phyloP scores from a whole-genome alignment of 2,888 invertebrate genomes.

The Drosophila affinis region DNA sequence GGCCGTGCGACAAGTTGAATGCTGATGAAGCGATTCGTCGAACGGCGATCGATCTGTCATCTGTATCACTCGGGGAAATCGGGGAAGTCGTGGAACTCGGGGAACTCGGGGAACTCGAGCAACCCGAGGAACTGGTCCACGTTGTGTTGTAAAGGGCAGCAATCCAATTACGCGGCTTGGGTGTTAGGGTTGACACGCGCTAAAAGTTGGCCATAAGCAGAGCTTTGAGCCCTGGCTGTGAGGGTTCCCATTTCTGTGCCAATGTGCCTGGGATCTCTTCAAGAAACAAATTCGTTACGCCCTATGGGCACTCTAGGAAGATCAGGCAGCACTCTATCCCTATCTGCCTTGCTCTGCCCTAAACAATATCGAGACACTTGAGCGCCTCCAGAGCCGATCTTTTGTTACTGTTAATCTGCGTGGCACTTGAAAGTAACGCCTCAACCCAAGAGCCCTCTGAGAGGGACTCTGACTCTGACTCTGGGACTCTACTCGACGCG shows the following conservation, averaged over 20 bases:
- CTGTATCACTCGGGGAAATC: not conserved
- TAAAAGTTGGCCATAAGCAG: conserved; percentile 42
- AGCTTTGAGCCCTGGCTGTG: not conserved
- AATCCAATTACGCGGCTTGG: conserved; percentile 67
- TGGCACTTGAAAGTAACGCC: conserved; percentile 53
- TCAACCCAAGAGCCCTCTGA: conserved; percentile 9
- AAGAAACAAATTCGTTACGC: conserved; percentile 39
- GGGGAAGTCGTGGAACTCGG: not conserved
- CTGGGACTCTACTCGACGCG: not conserved
- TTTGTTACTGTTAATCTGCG: conserved; percentile 71
- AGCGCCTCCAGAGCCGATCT: conserved; percentile 54
- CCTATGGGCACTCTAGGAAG: conserved; percentile 24
- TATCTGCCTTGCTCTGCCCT: not conserved
- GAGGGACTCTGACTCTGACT: conserved; percentile 15
- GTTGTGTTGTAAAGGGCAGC: conserved; percentile 26
- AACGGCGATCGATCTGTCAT: conserved; percentile 40
- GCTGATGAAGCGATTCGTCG: conserved; percentile 38
- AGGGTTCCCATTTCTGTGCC: conserved; percentile 5
- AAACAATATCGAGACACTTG: conserved; percentile 38
- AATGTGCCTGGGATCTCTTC: conserved; percentile 21
- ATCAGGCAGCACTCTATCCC: conserved; percentile 12
- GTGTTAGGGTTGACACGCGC: conserved; percentile 42
- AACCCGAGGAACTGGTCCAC: not conserved
- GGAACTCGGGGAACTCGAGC: not conserved
- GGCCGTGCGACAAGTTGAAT: conserved; percentile 46